Evolutionary conservation across 1,140 invertebrate species (phyloP).

Genomic region (Bombus confusus): DNA sequence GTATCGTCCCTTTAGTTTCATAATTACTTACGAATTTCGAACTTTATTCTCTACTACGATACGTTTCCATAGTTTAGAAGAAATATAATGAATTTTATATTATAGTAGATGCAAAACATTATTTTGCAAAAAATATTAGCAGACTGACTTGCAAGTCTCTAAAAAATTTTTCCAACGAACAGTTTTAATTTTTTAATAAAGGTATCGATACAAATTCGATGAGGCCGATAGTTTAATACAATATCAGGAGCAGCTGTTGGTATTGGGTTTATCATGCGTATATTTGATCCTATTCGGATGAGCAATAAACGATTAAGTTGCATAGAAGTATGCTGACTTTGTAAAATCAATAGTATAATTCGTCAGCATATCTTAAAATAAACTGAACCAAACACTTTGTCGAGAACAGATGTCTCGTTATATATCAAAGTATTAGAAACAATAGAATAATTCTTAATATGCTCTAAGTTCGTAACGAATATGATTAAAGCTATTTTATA

Average conservation of each 20-base stretch:
- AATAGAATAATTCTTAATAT: not conserved
- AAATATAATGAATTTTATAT: too few relatives aligned
- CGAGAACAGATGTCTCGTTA: not conserved
- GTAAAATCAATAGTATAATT: not conserved
- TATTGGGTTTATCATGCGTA: conserved; percentile 1
- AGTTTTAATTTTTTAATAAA: not conserved
- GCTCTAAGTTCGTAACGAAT: not conserved
- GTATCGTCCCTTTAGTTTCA: too few relatives aligned
- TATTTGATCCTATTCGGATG: conserved; percentile 31
- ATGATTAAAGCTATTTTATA: not conserved
- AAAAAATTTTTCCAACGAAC: not conserved
- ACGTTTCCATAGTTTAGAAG: too few relatives aligned
- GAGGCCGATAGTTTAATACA: not conserved
- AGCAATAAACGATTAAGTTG: conserved; percentile 20
- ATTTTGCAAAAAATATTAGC: too few relatives aligned
- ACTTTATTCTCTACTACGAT: too few relatives aligned
- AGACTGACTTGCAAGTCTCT: too few relatives aligned
- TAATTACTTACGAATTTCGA: too few relatives aligned
- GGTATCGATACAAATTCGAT: not conserved
- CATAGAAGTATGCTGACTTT: conserved; percentile 8
- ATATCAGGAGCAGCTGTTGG: not conserved
- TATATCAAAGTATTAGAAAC: not conserved
- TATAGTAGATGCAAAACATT: too few relatives aligned
- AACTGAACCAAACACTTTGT: not conserved
- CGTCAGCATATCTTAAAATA: conserved; percentile 26